Base-by-base conservation (phyloP, 2,888 invertebrate genomes). In the Eupelmus urozonus region DNA sequence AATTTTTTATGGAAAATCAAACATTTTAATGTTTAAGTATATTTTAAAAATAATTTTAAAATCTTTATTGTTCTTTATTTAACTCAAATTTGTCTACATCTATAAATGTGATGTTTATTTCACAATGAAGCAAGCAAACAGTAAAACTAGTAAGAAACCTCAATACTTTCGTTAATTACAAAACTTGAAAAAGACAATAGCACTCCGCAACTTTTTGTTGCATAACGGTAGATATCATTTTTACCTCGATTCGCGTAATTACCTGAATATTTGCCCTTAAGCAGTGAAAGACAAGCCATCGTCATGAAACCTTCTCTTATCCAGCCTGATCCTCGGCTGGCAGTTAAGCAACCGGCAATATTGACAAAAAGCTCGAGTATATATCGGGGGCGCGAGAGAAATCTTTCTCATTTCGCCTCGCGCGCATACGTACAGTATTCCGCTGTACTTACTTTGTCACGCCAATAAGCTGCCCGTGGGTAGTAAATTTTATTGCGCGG, bases 401-500 rank as follows among this genome's bases (percentile, higher is more conserved):
- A 16, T 59, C 25, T 49, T 62, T 45, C 27, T 62, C 59, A 40
- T 73, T 73, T 62, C 34, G 9, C n/a, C 55, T 40, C n/a, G 25
- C 49, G 11, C 29, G 16, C 1, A n/a, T 49, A 29, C 20, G 29
- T 45, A 16, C 11, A 20, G 18, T 34, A 25, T 9, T 18, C 27
- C 25, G 53, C 62, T 63, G 71, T 80, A 78, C 75, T 78, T 78
- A 76, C 57, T 60, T 70, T 63, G 80, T 63, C 76, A 65, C 67
- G 72, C 74, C 74, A 80, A 80, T 78, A 74, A 80, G 74, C 57
- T 74, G 69, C 23, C 72, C 78, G 74, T 77, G 65, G 59, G 65
- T 74, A 75, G 69, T 79, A 77, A 81, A 81, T 80, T 81, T 80
- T 80, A 78, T 78, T 74, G 73, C 76, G 77, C 65, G 76, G 63